Evolutionary conservation across 1,140 invertebrate genomes (phyloP).

Genomic region (Arctopsyche grandis): DNA sequence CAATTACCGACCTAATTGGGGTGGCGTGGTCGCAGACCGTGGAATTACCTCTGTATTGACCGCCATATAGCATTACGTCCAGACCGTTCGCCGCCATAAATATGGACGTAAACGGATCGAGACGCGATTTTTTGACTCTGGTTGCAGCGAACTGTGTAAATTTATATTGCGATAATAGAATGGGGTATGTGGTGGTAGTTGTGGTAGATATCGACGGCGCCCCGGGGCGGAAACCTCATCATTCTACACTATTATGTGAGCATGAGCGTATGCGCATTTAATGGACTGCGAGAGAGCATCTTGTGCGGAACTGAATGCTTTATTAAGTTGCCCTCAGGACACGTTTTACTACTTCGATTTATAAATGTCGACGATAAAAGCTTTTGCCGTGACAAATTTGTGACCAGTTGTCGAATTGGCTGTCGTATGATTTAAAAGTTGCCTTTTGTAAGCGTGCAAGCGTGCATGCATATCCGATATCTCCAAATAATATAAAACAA

Average conservation of each 20-base stretch:
- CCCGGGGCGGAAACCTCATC: no score
- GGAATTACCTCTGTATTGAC: constrained; percentile 52
- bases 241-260: no score
- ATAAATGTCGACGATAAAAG: constrained; percentile 5
- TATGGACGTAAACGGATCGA: constrained; percentile 43
- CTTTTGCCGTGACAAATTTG: background rate
- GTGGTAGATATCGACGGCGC: no score
- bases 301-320: background rate
- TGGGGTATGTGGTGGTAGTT: no score
- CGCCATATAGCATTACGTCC: constrained; percentile 52
- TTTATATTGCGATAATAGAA: no score
- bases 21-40: constrained; percentile 38
- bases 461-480: no score
- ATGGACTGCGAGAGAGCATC: no score
- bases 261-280: no score
- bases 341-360: background rate
- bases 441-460: no score
- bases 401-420: background rate
- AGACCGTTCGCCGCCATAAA: constrained; percentile 46
- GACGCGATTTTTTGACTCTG: background rate
- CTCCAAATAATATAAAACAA: no score
- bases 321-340: background rate
- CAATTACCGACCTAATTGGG: constrained; percentile 48
- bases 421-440: no score
- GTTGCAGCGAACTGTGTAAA: no score